Evolutionary conservation across 1,140 invertebrate species (phyloP).

Genomic region (Odontomachus brunneus): DNA sequence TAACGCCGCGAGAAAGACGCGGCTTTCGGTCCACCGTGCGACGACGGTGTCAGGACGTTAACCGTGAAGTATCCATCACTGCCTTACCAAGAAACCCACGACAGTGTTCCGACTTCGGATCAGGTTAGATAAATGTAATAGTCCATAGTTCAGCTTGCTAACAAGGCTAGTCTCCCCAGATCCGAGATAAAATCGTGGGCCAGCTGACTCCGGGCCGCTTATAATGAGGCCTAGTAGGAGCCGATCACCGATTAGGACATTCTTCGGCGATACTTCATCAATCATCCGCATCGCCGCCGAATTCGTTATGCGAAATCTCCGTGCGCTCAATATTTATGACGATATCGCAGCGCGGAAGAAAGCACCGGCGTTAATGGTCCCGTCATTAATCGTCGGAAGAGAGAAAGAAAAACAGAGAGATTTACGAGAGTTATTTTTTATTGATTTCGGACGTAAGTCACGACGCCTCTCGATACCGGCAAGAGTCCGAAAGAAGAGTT

Average conservation of each 20-base stretch:
- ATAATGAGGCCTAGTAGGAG: constrained; percentile 77
- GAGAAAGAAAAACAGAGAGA: too few relatives aligned
- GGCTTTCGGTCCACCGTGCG: constrained; percentile 62
- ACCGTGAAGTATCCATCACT: constrained; percentile 75
- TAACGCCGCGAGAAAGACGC: constrained; percentile 42
- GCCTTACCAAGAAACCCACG: constrained; percentile 72
- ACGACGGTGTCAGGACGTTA: constrained; percentile 72
- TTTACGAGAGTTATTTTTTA: neutral
- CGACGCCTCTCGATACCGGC: neutral
- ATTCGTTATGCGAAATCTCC: constrained; percentile 64
- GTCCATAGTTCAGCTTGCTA: constrained; percentile 80
- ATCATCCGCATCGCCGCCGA: constrained; percentile 74
- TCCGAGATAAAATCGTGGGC: constrained; percentile 74
- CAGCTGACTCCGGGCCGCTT: constrained; percentile 72
- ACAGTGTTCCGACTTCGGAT: constrained; percentile 69
- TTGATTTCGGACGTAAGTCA: neutral
- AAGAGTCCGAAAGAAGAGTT: neutral
- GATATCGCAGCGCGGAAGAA: neutral
- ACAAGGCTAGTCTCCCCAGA: constrained; percentile 77
- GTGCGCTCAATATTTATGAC: constrained; percentile 35
- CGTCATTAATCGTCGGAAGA: neutral
- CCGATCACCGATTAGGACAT: constrained; percentile 79
- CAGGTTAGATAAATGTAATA: constrained; percentile 80
- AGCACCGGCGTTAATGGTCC: neutral
- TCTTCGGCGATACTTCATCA: constrained; percentile 78